These are phyloP conservation scores for Thomomys bottae DNA, from an alignment of 2,113 vertebrate species.

Conservation along the genomic window DNA sequence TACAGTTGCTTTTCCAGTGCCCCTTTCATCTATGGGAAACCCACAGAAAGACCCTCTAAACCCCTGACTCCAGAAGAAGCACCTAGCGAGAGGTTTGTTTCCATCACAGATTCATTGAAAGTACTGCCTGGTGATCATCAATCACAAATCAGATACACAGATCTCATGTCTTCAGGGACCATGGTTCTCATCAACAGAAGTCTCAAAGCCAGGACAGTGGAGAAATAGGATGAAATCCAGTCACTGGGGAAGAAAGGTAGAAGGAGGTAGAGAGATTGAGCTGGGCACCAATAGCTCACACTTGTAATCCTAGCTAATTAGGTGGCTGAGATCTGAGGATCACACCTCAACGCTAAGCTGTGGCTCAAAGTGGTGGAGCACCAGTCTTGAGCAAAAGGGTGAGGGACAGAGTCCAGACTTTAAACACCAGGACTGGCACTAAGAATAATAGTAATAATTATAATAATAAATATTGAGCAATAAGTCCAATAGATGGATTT, in stretches of 20 bases:
- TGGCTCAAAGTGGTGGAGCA: too few relatives aligned
- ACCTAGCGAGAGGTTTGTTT: conserved; percentile 37
- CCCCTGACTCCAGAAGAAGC: conserved; percentile 9
- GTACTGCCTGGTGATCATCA: background rate
- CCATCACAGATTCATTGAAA: conserved; percentile 14
- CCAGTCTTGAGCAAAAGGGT: too few relatives aligned
- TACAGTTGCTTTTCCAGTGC: conserved; percentile 43
- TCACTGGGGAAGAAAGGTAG: conserved; percentile 9
- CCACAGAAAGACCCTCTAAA: conserved; percentile 40
- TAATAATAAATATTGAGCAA: background rate
- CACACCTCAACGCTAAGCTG: too few relatives aligned
- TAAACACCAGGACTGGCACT: too few relatives aligned
- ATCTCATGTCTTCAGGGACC: background rate
- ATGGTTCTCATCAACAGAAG: background rate
- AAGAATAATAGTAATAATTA: too few relatives aligned
- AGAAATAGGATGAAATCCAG: background rate
- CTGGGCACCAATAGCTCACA: too few relatives aligned
- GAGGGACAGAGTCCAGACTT: too few relatives aligned
- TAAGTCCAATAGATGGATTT: background rate
- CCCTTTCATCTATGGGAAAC: conserved; percentile 18
- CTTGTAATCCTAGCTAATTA: too few relatives aligned
- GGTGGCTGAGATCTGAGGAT: too few relatives aligned
- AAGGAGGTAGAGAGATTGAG: background rate
- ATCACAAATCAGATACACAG: background rate
- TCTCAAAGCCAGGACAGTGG: background rate